Percentiles rank a stretch among this genome's conserved stretches.
Evolutionary conservation across 2,797 vertebrate species (phyloP).

Genomic region (Loris lydekkerianus): DNA sequence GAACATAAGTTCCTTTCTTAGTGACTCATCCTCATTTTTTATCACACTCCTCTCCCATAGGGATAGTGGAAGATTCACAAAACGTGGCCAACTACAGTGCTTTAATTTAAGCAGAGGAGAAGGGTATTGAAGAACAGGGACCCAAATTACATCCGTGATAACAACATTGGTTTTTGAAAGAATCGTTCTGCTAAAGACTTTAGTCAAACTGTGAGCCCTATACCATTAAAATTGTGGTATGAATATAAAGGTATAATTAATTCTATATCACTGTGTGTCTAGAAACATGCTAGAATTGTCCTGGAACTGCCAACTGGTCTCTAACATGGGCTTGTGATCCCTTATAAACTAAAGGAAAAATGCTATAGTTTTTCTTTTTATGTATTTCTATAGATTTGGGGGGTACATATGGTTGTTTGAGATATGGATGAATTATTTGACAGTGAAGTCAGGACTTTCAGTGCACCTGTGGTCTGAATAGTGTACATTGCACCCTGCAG

Average conservation of each 20-base stretch:
- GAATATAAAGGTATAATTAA: not conserved
- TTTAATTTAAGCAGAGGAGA: not conserved
- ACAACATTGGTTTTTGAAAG: not conserved
- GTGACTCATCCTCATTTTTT: not conserved
- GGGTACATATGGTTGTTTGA: not conserved
- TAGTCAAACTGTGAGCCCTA: not conserved
- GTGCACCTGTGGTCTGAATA: no score
- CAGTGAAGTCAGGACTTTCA: not conserved
- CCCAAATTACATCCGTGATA: not conserved
- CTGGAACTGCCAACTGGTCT: not conserved
- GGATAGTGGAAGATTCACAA: not conserved
- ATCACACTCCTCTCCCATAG: not conserved
- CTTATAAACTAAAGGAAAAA: not conserved
- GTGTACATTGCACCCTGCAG: no score
- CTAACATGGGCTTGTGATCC: not conserved
- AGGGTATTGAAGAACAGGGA: not conserved
- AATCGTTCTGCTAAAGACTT: not conserved
- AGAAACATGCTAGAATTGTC: not conserved
- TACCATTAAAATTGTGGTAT: not conserved
- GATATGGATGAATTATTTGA: not conserved
- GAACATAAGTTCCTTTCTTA: not conserved
- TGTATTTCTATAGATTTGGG: not conserved
- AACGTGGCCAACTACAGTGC: not conserved
- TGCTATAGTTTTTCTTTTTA: not conserved
- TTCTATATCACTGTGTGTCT: not conserved